phyloP scores from a whole-genome alignment of 2,797 vertebrate genomes.

The Melanotaenia boesemani region DNA sequence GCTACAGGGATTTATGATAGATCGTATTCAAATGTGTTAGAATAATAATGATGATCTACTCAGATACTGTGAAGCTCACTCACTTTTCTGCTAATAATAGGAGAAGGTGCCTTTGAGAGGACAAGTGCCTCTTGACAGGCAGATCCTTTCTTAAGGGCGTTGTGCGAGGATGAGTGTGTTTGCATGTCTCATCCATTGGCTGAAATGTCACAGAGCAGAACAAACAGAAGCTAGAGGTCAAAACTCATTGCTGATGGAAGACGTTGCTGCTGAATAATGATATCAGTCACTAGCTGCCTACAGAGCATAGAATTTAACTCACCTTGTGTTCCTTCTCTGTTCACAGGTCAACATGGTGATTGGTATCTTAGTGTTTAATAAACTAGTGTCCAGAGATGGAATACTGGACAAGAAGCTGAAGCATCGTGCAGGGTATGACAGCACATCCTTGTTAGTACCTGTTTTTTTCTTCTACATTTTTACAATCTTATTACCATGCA shows the following conservation, averaged over 20 bases:
- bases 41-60: conserved; percentile 1
- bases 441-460: conserved; percentile 82
- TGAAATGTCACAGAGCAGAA: conserved; percentile 71
- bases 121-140: conserved; percentile 60
- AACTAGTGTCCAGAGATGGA: conserved; percentile 99
- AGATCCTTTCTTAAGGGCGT: conserved; percentile 62
- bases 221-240: conserved; percentile 67
- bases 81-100: conserved; percentile 58
- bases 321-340: conserved; percentile 16
- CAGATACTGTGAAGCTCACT: conserved; percentile 27
- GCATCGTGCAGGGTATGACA: conserved; percentile 98
- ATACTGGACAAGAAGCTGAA: conserved; percentile 99
- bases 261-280: conserved; percentile 20
- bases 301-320: conserved; percentile 11
- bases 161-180: conserved; percentile 51
- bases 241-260: conserved; percentile 39
- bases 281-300: conserved; percentile 32
- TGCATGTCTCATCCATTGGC: conserved; percentile 57
- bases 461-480: conserved; percentile 62
- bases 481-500: conserved; percentile 42
- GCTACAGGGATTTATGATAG: conserved; percentile 18
- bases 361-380: conserved; percentile 99
- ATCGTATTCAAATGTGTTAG: conserved; percentile 22
- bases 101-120: conserved; percentile 72
- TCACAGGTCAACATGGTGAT: conserved; percentile 99